Evolutionary conservation across 2,797 vertebrate genomes (phyloP).

Genomic region (Nothura maculosa): DNA sequence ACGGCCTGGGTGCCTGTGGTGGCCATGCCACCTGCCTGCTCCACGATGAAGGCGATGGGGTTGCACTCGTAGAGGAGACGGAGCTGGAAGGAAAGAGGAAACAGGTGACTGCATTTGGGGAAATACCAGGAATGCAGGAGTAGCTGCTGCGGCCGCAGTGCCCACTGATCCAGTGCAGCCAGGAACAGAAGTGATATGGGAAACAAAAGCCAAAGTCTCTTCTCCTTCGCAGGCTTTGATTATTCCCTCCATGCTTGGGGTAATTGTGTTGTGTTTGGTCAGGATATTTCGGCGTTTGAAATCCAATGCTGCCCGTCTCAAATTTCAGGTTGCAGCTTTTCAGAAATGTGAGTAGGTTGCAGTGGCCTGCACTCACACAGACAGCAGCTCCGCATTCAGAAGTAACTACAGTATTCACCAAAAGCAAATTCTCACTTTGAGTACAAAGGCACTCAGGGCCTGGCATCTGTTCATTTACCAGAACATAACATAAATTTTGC

Average conservation of each 20-base stretch:
- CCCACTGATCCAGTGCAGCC: neutral
- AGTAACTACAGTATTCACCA: neutral
- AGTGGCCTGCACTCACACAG: neutral
- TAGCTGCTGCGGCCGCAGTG: neutral
- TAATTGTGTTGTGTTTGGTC: neutral
- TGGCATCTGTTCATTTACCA: neutral
- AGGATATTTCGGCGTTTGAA: conserved; percentile 38
- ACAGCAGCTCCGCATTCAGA: neutral
- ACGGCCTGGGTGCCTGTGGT: conserved; percentile 89
- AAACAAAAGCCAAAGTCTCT: neutral
- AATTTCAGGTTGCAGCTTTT: neutral
- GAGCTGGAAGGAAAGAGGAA: conserved; percentile 81
- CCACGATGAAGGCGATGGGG: conserved; percentile 93
- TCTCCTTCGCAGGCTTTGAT: neutral
- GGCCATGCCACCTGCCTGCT: conserved; percentile 93
- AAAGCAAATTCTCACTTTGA: neutral
- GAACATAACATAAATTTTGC: neutral
- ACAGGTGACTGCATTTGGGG: neutral
- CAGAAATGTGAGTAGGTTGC: neutral
- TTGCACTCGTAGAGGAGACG: conserved; percentile 95
- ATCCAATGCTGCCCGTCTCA: neutral
- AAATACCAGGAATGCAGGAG: neutral
- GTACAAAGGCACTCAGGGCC: neutral
- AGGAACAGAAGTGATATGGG: neutral
- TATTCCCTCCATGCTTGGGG: conserved; percentile 4